Evolutionary conservation across 2,113 vertebrate species (phyloP), one percentile per base, ranked within the genome.

Genomic region (Menura novaehollandiae): DNA sequence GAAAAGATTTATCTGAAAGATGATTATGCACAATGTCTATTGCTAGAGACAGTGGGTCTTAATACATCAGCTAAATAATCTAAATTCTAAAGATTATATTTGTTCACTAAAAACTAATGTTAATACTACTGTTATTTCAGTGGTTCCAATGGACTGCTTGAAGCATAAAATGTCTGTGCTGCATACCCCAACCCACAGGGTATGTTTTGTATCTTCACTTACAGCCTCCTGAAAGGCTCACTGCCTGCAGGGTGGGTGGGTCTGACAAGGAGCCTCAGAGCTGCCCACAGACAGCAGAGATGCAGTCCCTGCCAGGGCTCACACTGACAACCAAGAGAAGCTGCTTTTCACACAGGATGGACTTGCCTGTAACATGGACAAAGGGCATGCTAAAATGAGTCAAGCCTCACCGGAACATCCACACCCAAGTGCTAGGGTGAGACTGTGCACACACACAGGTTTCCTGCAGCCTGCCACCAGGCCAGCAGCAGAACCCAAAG

Each of bases 81-180:
- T 63, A 47, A 67, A 77, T 73, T 46, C 22, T 88, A 74, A 85
- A 92, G 72, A 44, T n/a, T 59, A 35, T 10, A 47, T 81, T 35
- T 3, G 79, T 60, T 76, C 55, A 63, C 30, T 41, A 81, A 89
- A 81, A 89, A 32, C 9, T 22, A 56, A 0, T 1, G 5, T 51
- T 77, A 75, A 67, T 26, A 55, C 28, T 87, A 78, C 17, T 44
- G 24, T 55, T 79, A 86, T 59, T 91, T 95, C 69, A 91, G 56
- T 27, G 24, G 15, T 51, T 91, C n/a, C 43, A 47, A 52, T 46
- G 46, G 39, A 51, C 26, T 72, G 30, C 32, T 43, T 52, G 5
- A 4, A 85, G 39, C 24, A 22, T 15, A 33, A 60, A 78, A 71
- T 13, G 2, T 21, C 51, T 58, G 33, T 33, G 20, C n/a, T 66